Conservation (phyloP, 2,888 invertebrate genomes). For the Uropetala carovei region DNA sequence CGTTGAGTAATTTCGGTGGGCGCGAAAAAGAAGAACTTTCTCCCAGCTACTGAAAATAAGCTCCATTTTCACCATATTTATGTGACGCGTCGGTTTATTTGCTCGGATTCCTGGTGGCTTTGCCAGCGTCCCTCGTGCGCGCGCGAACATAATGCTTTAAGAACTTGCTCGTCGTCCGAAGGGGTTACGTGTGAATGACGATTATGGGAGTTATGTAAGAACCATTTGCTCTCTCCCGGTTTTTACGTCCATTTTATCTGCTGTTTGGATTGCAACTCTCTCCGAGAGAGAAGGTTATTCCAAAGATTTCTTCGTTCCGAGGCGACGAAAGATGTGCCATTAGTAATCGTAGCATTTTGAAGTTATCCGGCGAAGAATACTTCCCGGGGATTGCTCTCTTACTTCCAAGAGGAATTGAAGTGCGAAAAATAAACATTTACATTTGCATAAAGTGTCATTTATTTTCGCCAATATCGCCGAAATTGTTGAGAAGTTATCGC, state of each 20-base stretch:
- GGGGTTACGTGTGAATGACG: constrained; percentile 35
- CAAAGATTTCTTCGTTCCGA: background rate
- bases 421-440: background rate
- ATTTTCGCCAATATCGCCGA: background rate
- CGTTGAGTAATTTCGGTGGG: constrained; percentile 62
- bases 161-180: constrained; percentile 15
- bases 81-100: constrained; percentile 53
- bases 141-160: constrained; percentile 51
- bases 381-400: background rate
- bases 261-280: constrained; percentile 6
- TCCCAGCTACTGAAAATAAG: constrained; percentile 60
- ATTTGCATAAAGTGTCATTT: background rate
- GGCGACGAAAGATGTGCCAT: background rate
- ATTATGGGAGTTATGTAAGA: constrained; percentile 37
- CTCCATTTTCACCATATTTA: constrained; percentile 61
- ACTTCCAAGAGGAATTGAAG: background rate
- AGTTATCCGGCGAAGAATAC: background rate
- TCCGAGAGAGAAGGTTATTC: background rate
- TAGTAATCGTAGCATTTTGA: background rate
- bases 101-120: constrained; percentile 29
- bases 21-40: constrained; percentile 36
- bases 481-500: background rate
- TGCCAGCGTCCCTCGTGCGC: constrained; percentile 25
- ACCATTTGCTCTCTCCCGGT: background rate
- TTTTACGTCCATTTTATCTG: background rate